These are phyloP conservation scores for Pasiphila rectangulata DNA, from an alignment of 2,888 invertebrate species.

Conservation along the genomic window DNA sequence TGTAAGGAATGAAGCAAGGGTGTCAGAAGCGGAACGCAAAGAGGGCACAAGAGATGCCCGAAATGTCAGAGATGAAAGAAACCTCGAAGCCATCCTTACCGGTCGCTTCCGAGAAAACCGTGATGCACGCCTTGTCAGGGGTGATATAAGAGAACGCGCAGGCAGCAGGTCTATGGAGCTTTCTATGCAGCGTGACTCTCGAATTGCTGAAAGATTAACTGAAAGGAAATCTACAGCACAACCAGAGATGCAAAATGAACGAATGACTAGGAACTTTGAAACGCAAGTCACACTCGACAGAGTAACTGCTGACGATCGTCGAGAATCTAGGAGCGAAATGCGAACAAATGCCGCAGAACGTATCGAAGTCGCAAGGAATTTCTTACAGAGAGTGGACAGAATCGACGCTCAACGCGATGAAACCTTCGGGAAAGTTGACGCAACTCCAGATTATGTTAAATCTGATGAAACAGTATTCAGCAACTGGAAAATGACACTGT, in stretches of 20 bases:
- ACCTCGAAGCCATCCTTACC: conserved; percentile 5
- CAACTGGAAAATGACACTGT: conserved; percentile 60
- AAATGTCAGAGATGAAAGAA: conserved; percentile 2
- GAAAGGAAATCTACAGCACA: conserved; percentile 1
- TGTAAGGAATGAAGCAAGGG: background rate
- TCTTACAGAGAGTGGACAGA: conserved; percentile 1
- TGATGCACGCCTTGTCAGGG: conserved; percentile 2
- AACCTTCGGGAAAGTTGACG: conserved; percentile 29
- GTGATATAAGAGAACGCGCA: conserved; percentile 5
- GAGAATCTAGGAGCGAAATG: conserved; percentile 11
- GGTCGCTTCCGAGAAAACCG: conserved; percentile 11
- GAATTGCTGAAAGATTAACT: conserved; percentile 4
- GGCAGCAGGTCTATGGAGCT: conserved; percentile 6
- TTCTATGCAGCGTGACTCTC: conserved; percentile 4
- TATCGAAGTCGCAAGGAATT: conserved; percentile 1
- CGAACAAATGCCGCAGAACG: conserved; percentile 9
- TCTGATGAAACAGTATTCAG: conserved; percentile 26
- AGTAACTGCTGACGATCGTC: conserved; percentile 8
- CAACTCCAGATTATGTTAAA: conserved; percentile 18
- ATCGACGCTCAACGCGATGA: conserved; percentile 27
- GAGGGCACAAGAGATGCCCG: conserved; percentile 1
- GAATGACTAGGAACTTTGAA: conserved; percentile 9
- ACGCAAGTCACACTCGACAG: background rate
- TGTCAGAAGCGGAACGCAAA: background rate
- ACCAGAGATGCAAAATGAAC: conserved; percentile 10